These are phyloP conservation scores for Lamprotornis superbus DNA, from an alignment of 2,113 vertebrate genomes.

Conservation along the genomic window DNA sequence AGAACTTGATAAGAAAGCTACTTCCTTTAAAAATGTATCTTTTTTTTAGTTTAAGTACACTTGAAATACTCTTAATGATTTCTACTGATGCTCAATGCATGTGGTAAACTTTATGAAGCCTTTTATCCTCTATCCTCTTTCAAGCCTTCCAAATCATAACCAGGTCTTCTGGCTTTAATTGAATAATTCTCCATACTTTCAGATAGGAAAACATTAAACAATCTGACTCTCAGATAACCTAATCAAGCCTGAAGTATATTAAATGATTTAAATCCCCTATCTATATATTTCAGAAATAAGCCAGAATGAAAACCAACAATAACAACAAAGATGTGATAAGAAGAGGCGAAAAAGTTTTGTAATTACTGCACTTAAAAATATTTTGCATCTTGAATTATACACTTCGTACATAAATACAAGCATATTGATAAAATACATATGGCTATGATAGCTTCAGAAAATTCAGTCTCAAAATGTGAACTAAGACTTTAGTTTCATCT, in stretches of 20 bases:
- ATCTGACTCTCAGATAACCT: background rate
- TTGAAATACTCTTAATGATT: background rate
- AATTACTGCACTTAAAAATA: background rate
- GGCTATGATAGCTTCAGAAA: background rate
- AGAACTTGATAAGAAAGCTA: background rate
- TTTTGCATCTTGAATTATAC: background rate
- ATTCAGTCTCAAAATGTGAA: background rate
- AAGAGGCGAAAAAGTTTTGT: background rate
- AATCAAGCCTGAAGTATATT: background rate
- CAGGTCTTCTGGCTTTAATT: background rate
- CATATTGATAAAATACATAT: background rate
- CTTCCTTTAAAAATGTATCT: background rate
- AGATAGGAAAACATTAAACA: background rate
- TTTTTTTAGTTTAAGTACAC: accelerated
- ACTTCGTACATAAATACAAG: background rate
- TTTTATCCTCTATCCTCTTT: background rate
- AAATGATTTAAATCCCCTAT: accelerated
- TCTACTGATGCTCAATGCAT: background rate
- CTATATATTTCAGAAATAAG: background rate
- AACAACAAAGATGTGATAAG: background rate
- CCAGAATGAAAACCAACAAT: background rate
- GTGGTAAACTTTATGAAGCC: background rate
- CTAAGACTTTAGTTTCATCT: background rate
- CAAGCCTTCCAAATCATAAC: background rate
- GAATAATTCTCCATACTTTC: background rate